Base-by-base conservation (phyloP, 2,888 invertebrate genomes). In the Sthenelais limicola region DNA sequence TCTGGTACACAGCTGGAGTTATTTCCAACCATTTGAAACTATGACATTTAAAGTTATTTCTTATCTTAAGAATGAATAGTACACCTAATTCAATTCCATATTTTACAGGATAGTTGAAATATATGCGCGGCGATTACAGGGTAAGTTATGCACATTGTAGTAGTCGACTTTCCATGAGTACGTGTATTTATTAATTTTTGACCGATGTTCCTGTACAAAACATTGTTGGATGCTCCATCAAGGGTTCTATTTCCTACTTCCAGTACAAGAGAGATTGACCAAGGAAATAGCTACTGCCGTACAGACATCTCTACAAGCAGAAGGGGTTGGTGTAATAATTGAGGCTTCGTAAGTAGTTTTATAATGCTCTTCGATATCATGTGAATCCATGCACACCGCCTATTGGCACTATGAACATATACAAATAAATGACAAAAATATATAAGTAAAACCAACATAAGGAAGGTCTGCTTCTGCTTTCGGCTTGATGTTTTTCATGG, bases 251-350 rank as follows among this genome's bases (percentile, higher is more conserved):
- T 43, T 43, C 12, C 47, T 43, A 15, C 18, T n/a, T n/a, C 12
- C 51, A 51, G 51, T 51, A 4, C 51, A 51, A 51, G 51, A 51
- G n/a, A 51, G 51, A 18, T 51, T 51, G n/a, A 51, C 51, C 21
- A 51, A 4, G n/a, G 51, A 51, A 18, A 51, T 51, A 9, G 51
- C 51, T 26, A 51, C 7, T 18, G 51, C 51, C 51, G 51, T 51
- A 4, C 7, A 51, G 4, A 26, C 21, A 18, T 21, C 51, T 7
- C 26, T 51, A 18, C 18, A 4, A 26, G 21, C 51, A 18, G 26
- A 51, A 18, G 51, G 51, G 26, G 51, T 51, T 51, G 51, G 21
- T 51, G 51, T 51, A 7, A 26, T 51, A 9, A 51, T 51, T 51
- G 51, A 51, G 26, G 51, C 51, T 4, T 24, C 21, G 51, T 51